Base-by-base conservation (phyloP, 2,888 invertebrate species). In the Lithophane ornitopus region DNA sequence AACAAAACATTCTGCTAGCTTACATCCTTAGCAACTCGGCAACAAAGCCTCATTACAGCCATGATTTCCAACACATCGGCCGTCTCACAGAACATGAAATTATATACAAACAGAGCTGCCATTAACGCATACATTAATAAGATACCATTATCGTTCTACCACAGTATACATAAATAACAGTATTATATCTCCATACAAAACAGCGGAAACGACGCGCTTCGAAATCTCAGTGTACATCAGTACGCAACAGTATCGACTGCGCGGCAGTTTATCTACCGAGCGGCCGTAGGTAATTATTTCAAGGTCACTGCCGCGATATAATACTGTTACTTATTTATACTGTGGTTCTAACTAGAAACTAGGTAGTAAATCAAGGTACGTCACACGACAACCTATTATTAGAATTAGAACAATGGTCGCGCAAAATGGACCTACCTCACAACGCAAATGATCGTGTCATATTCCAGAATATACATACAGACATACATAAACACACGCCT, bases 361-460 rank as follows among this genome's bases (percentile, higher is more conserved):
- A 84, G 72, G 70, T 76, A 76, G 86, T 90, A 89, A 90, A 90
- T 89, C 89, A 87, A 81, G 85, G 83, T 77, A 84, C 82, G 85
- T 77, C 86, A 88, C 76, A 72, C 72, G 67, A 68, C 62, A 56
- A 66, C 74, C 90, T 85, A 89, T 90, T 90, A 90, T 89, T 84
- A 82, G 87, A 84, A 86, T 78, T 82, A 85, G 86, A 90, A 90
- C 90, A 90, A 90, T 90, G 82, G 88, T 62, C 59, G 59, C 56
- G 70, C 79, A 70, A 83, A 65, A 75, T 79, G 69, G 76, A 73
- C 76, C 87, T 76, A 80, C 78, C 80, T 68, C 76, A 71, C 62
- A 58, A 72, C n/a, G 54, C 52, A 39, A 71, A 63, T 76, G 75
- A 78, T 77, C 77, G 46, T 62, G 62, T 19, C 62, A 72, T 73